Evolutionary conservation across 2,113 vertebrate genomes (phyloP), one percentile per base, ranked within the genome.

Genomic region (Xiphias gladius): DNA sequence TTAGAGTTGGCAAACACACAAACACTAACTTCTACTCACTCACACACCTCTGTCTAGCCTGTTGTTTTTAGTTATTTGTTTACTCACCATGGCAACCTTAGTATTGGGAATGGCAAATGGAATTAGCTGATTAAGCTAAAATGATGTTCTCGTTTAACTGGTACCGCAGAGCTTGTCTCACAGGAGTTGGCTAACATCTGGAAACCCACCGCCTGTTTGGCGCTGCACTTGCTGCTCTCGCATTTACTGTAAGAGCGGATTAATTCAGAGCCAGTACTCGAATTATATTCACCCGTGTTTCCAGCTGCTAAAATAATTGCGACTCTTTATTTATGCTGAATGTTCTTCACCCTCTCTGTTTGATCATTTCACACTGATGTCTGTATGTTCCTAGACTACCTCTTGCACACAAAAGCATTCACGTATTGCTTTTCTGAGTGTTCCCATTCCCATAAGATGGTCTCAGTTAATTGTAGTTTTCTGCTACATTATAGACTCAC

Each of bases 101-200:
- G 81, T 54, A 63, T 86, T 62, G 39, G 76, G 63, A 89, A 77
- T 78, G 67, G 71, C 59, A 37, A 75, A 77, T 72, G 85, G 88
- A 88, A 89, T 90, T 85, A 91, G 88, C 88, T 82, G 84, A 90
- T 91, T 80, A 79, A 61, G 88, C 92, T 86, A 72, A 89, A 92
- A 79, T 75, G 58, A 86, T 81, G 82, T 84, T 88, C 80, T 89
- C 26, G 61, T 86, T 88, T 67, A 80, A 70, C 68, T 16, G 71
- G 32, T 72, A 83, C 80, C 76, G 76, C 82, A 37, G 66, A 90
- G 81, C 55, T 64, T 1, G 30, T 89, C 79, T 81, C 85, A 24
- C 75, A 63, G 80, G 84, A 88, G 85, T 67, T 71, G 76, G 80
- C 82, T 5, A 75, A 67, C 81, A 81, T 82, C 78, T 89, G 83